Conservation (phyloP, 2,113 vertebrate species). For the Oryzias woworae region DNA sequence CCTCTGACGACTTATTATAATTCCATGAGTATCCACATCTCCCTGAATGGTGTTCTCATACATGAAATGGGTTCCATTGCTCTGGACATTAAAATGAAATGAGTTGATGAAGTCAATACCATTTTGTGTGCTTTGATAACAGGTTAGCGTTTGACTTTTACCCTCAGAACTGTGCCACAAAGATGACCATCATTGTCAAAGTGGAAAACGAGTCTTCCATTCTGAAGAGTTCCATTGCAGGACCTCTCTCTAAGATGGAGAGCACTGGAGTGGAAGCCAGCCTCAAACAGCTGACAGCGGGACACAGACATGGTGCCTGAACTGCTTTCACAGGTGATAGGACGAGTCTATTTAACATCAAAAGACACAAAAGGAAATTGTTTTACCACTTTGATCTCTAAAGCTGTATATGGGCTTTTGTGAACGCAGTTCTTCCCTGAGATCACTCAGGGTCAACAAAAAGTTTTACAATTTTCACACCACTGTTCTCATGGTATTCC, state of each 20-base stretch:
- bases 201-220: constrained; percentile 60
- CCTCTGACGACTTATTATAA: constrained; percentile 37
- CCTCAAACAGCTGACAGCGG: constrained; percentile 71
- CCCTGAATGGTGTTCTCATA: not conserved
- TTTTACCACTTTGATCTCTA: too few species aligned
- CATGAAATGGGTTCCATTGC: not conserved
- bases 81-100: constrained; percentile 1
- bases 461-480: not conserved
- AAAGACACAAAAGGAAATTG: not conserved
- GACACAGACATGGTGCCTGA: constrained; percentile 66
- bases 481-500: not conserved
- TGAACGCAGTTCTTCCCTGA: too few species aligned
- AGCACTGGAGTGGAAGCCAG: constrained; percentile 49
- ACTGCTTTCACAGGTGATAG: constrained; percentile 50
- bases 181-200: not conserved
- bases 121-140: not conserved
- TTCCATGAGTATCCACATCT: constrained; percentile 14
- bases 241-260: constrained; percentile 63
- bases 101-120: not conserved
- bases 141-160: not conserved
- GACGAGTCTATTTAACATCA: constrained; percentile 41
- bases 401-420: too few species aligned
- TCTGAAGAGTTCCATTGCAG: constrained; percentile 54
- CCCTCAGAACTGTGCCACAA: not conserved
- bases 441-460: not conserved